Conservation (phyloP, 37 sponge, comb jelly and placozoan species). For the Chondrosia reniformis region DNA sequence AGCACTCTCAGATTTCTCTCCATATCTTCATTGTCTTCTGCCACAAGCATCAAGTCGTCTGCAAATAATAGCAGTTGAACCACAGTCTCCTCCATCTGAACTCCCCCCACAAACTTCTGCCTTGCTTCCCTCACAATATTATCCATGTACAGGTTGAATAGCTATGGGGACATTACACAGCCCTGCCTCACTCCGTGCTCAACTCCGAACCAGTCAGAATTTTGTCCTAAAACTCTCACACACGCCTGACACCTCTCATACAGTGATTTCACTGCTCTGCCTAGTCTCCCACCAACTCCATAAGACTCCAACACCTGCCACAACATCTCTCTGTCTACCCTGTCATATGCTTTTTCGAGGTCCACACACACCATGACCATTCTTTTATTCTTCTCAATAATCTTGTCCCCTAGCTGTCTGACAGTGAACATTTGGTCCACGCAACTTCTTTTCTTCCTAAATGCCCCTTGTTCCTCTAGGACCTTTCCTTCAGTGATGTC, state of each 20-base stretch:
- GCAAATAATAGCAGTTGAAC: too few species aligned
- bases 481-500: not conserved
- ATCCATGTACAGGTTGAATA: constrained; percentile 29
- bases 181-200: constrained; percentile 13
- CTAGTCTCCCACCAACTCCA: not conserved
- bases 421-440: constrained; percentile 25
- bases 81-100: too few species aligned
- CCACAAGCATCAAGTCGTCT: too few species aligned
- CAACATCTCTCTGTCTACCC: not conserved
- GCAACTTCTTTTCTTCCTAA: constrained; percentile 12
- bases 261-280: not conserved
- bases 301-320: constrained; percentile 8
- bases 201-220: constrained; percentile 10
- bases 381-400: not conserved
- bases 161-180: constrained; percentile 20
- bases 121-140: too few species aligned
- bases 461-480: constrained; percentile 33
- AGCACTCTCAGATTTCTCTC: too few species aligned
- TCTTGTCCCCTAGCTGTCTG: constrained; percentile 1
- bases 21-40: too few species aligned
- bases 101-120: too few species aligned
- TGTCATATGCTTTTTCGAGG: constrained; percentile 5
- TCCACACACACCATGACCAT: not conserved
- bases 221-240: constrained; percentile 1
- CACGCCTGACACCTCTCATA: not conserved